These are phyloP conservation scores for Hydrotaea cyrtoneurina DNA, from an alignment of 2,888 invertebrate genomes.

Conservation along the genomic window DNA sequence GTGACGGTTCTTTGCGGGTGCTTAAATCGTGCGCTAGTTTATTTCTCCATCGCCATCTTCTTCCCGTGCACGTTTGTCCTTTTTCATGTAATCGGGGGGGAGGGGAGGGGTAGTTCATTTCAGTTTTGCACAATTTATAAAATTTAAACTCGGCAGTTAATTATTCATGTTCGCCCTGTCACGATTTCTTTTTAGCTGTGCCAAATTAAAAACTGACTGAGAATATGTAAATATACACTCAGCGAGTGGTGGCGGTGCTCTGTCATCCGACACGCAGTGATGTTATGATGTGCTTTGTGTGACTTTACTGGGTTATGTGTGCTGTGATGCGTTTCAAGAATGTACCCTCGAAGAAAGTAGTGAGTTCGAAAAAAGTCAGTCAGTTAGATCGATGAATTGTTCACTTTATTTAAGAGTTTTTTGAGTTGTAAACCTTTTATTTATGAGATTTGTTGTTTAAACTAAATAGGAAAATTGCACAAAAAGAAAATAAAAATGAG, in stretches of 20 bases:
- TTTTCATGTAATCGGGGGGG: too few relatives aligned
- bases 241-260: background rate
- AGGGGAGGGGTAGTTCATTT: background rate
- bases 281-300: background rate
- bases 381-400: too few relatives aligned
- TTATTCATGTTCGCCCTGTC: slow-evolving; percentile 50
- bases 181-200: slow-evolving; percentile 38
- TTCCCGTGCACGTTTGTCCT: background rate
- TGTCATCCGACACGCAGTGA: background rate
- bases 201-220: slow-evolving; percentile 28
- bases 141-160: slow-evolving; percentile 46
- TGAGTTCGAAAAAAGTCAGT: background rate
- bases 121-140: slow-evolving; percentile 34
- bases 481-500: too few relatives aligned
- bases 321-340: background rate
- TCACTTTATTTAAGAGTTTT: too few relatives aligned
- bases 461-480: too few relatives aligned
- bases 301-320: background rate
- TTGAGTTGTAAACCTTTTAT: too few relatives aligned
- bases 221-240: slow-evolving; percentile 22
- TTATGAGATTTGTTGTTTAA: too few relatives aligned
- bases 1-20: background rate
- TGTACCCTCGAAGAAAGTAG: background rate
- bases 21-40: background rate
- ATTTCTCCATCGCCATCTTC: background rate